A percentile compares a stretch with the other conserved stretches of the same genome.
These are phyloP conservation scores for Narcine bancroftii DNA, from an alignment of 2,113 vertebrate genomes.

Conservation along the genomic window DNA sequence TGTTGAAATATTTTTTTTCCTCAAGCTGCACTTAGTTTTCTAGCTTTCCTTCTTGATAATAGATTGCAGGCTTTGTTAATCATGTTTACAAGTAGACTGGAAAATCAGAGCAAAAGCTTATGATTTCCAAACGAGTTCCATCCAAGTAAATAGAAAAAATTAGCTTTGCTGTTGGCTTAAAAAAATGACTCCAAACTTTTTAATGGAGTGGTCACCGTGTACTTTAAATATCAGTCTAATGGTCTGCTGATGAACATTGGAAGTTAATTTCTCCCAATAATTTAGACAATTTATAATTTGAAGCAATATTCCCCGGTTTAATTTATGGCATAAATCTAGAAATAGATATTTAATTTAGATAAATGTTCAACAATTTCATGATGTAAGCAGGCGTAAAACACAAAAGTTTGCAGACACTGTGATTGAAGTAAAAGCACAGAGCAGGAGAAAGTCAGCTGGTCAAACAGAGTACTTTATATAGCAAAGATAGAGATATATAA, in stretches of 20 bases:
- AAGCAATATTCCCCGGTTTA: not conserved
- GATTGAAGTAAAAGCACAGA: no score
- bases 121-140: slow-evolving; percentile 8
- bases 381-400: no score
- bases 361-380: not conserved
- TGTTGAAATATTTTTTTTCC: not conserved
- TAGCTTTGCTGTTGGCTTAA: not conserved
- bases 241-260: not conserved
- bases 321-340: not conserved
- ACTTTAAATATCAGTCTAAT: not conserved
- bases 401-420: no score
- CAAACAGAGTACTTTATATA: no score
- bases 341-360: not conserved
- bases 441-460: no score
- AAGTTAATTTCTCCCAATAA: not conserved
- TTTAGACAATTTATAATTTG: not conserved
- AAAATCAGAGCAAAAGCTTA: slow-evolving; percentile 26
- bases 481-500: no score
- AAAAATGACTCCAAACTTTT: not conserved
- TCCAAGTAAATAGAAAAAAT: slow-evolving; percentile 11
- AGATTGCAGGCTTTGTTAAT: not conserved
- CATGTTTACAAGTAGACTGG: slow-evolving; percentile 26
- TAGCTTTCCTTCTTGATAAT: not conserved
- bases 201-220: slow-evolving; percentile 4
- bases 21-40: not conserved